Evolutionary conservation across 2,888 invertebrate genomes (phyloP), one percentile per base, ranked within the genome.

Genomic region (Coremacera marginata): DNA sequence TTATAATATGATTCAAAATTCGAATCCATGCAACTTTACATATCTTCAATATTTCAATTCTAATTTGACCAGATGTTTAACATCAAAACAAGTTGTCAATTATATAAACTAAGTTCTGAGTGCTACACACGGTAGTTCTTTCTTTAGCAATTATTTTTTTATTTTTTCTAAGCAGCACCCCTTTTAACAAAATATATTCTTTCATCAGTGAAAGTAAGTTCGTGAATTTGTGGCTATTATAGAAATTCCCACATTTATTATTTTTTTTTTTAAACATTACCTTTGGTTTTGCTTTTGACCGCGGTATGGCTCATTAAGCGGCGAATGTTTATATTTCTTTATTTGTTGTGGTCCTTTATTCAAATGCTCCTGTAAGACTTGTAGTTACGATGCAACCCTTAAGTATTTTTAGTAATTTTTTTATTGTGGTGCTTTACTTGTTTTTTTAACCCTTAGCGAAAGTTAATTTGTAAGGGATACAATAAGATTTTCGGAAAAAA

Each of bases 231-330:
- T 7, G 27, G 31, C 5, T 3, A 63, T 63, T 34, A 63, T 63
- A 22, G 8, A 44, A 44, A 44, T 52, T 27, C 52, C 52, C 70
- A 27, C 70, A 70, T 55, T 16, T 11, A 19, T 44, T 68, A 8
- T 19, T 19, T 9, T 25, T 22, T 8, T 22, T 27, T 27, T 25
- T 51, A n/a, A 27, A 34, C 34, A n/a, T 52, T n/a, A 27, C 31
- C n/a, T 1, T n/a, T 22, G 25, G 22, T 22, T 63, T 25, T n/a
- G 44, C 19, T n/a, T n/a, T n/a, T 75, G 75, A 70, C 57, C 60
- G 60, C 60, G 44, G 19, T n/a, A 75, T 70, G 75, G 27, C 75
- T 75, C 75, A 70, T 75, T 75, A 75, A 34, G 3, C 68, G 9
- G 37, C 9, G 44, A 57, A 8, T 22, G 22, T 57, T 57, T 57